Conservation (phyloP, 2,888 invertebrate species). For the Chloroclystis v-ata region DNA sequence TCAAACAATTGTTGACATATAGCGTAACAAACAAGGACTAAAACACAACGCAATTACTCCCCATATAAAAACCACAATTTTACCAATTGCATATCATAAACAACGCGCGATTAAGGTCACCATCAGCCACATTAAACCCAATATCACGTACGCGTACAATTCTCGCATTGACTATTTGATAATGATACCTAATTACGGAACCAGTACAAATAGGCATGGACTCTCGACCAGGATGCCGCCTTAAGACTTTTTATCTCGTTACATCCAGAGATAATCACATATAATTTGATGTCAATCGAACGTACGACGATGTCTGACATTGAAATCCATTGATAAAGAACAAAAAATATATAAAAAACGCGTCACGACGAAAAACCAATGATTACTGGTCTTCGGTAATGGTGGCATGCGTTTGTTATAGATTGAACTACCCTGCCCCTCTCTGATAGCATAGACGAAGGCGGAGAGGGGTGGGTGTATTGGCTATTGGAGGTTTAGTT, state of each 20-base stretch:
- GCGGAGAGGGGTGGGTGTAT: constrained; percentile 28
- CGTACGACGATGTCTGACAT: constrained; percentile 66
- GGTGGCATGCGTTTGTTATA: constrained; percentile 41
- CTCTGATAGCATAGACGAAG: constrained; percentile 18
- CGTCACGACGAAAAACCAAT: constrained; percentile 64
- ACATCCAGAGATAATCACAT: constrained; percentile 46
- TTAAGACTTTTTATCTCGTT: constrained; percentile 34
- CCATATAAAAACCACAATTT: background rate
- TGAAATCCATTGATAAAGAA: constrained; percentile 51
- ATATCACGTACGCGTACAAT: constrained; percentile 17
- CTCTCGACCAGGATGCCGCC: constrained; percentile 42
- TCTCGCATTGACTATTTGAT: constrained; percentile 19
- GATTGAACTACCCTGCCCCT: constrained; percentile 39
- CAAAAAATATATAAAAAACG: constrained; percentile 54
- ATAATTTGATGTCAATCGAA: constrained; percentile 69
- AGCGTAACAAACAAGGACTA: background rate
- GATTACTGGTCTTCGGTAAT: constrained; percentile 72
- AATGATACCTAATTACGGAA: constrained; percentile 16
- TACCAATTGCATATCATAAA: background rate
- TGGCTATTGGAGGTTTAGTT: constrained; percentile 34
- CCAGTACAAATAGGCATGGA: constrained; percentile 27
- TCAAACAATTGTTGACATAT: background rate
- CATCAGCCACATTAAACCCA: constrained; percentile 11
- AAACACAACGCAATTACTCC: background rate
- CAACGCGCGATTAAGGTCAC: constrained; percentile 1